phyloP scores from a whole-genome alignment of 2,113 vertebrate species.

The Labrus mixtus region DNA sequence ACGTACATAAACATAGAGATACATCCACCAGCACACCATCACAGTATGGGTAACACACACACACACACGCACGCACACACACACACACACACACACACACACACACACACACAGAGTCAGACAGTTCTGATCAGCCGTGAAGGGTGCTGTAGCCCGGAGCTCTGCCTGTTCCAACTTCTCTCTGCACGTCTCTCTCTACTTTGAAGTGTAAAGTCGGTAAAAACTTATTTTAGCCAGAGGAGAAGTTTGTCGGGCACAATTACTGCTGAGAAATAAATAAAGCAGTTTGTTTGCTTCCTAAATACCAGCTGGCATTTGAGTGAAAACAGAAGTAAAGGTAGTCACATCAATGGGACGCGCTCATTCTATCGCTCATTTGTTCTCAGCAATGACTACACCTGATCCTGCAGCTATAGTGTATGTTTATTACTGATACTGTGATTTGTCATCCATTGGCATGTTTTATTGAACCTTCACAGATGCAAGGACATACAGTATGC shows the following conservation, averaged over 20 bases:
- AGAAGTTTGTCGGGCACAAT: conserved; percentile 35
- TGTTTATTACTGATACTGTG: conserved; percentile 29
- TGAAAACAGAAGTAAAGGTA: conserved; percentile 14
- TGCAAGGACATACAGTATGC: not conserved
- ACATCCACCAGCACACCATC: not conserved
- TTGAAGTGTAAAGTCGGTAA: conserved; percentile 66
- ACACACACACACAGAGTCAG: not conserved
- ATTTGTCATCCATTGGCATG: conserved; percentile 21
- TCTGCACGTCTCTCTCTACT: conserved; percentile 35
- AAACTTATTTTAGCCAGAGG: conserved; percentile 43
- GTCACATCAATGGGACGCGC: conserved; percentile 22
- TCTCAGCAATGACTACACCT: not conserved
- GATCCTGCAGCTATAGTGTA: conserved; percentile 12
- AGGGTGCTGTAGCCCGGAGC: conserved; percentile 50
- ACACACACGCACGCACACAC: not conserved
- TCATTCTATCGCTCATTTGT: conserved; percentile 28
- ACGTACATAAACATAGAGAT: not conserved
- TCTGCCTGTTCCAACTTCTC: conserved; percentile 56
- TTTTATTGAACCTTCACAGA: conserved; percentile 35
- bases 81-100: conserved; percentile 17
- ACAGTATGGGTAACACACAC: not conserved
- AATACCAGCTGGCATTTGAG: conserved; percentile 53
- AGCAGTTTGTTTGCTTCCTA: conserved; percentile 31
- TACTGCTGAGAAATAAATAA: conserved; percentile 37
- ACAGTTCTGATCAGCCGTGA: conserved; percentile 48